phyloP scores from a whole-genome alignment of 2,797 vertebrate genomes.

The Poecilia wingei region DNA sequence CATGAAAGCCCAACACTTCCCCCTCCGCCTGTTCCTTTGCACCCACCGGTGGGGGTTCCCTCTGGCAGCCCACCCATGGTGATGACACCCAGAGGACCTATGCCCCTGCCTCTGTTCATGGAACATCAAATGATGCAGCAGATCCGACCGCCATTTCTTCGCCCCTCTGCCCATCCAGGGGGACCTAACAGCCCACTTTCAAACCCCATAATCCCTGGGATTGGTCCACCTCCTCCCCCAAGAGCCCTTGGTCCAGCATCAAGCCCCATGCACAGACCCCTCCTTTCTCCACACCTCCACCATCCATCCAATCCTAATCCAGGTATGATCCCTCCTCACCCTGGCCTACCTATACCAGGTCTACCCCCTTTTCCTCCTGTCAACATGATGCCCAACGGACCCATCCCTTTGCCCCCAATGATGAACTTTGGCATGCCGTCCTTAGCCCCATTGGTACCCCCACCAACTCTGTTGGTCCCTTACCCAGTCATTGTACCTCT shows the following conservation, averaged over 20 bases:
- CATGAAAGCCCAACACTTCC: slow-evolving; percentile 91
- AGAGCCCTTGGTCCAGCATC: slow-evolving; percentile 86
- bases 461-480: slow-evolving; percentile 95
- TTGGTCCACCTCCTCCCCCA: slow-evolving; percentile 89
- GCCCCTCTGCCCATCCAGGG: slow-evolving; percentile 87
- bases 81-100: slow-evolving; percentile 96
- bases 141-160: slow-evolving; percentile 92
- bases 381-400: slow-evolving; percentile 96
- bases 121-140: slow-evolving; percentile 99
- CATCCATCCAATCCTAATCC: slow-evolving; percentile 88
- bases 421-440: slow-evolving; percentile 99
- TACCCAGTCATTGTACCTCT: slow-evolving; percentile 98
- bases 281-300: slow-evolving; percentile 92
- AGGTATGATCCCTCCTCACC: slow-evolving; percentile 90
- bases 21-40: slow-evolving; percentile 87
- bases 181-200: slow-evolving; percentile 94
- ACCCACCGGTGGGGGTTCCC: slow-evolving; percentile 89
- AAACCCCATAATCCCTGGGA: slow-evolving; percentile 94
- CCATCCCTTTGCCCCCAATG: slow-evolving; percentile 92
- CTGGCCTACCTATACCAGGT: slow-evolving; percentile 87
- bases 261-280: slow-evolving; percentile 94
- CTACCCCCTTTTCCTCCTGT: slow-evolving; percentile 89
- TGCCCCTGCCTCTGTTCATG: slow-evolving; percentile 98
- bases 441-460: slow-evolving; percentile 94
- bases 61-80: slow-evolving; percentile 96